Base-by-base conservation (phyloP, 1,140 invertebrate genomes). In the Lanistes nyassanus region DNA sequence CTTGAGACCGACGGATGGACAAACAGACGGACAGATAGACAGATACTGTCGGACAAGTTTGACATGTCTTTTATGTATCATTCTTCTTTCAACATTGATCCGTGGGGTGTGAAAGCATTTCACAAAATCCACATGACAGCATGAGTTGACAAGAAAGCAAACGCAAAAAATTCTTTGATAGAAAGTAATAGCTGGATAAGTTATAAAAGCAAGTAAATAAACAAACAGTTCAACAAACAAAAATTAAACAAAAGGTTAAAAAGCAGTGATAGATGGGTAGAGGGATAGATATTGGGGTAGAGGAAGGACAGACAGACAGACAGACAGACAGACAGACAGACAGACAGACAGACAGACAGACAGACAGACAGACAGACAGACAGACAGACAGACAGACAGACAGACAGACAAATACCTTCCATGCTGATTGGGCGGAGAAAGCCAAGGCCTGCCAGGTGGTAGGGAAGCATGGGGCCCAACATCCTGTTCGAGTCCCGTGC, bases 381-480 rank as follows among this genome's bases (percentile, higher is more conserved):
- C 42, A 47, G 42, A 47, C 5, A 47, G 5, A 47, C 42, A 47
- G 5, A 64, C 62, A 64, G 11, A 64, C 60, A 64, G 29, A 64
- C 60, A 62, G 39, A 75, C 39, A 65, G 31, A 56, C 47, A 55
- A 16, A 75, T 83, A 85, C 83, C 83, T 83, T 85, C 83, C 75
- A 83, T 77, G 21, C 81, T 80, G 65, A 85, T 79, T 6, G 78
- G 79, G 9, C 82, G 77, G 74, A 85, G 80, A 23, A 85, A 72
- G 47, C 82, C 83, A 13, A 85, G 79, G 13, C 82, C 82, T 3
- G 83, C 83, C 53, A 85, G 76, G 75, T 85, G 83, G 56, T 85
- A 85, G 5, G 82, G 83, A 69, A 85, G 79, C 76, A 85, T 77
- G 37, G 82, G 79, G 53, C 82, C 82, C 62, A 84, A 62, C 82